Percentiles rank a stretch among this genome's conserved stretches.
Evolutionary conservation across 1,140 invertebrate genomes (phyloP).

Genomic region (Lysiphlebus fabarum): DNA sequence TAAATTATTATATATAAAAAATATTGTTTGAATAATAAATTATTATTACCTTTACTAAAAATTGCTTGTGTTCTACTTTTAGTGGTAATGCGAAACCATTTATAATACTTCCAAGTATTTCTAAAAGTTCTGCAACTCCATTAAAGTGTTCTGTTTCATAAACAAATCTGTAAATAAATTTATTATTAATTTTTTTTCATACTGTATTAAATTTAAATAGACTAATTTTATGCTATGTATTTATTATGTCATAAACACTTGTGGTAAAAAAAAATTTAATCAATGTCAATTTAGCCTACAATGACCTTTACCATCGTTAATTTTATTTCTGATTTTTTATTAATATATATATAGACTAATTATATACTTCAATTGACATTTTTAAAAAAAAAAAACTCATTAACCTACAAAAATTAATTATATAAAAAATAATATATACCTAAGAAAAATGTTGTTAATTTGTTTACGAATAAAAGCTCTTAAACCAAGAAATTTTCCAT

Average conservation of each 20-base stretch:
- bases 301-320: too few relatives aligned
- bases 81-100: slow-evolving; percentile 97
- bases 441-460: slow-evolving; percentile 98
- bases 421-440: slow-evolving; percentile 53
- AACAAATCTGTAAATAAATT: slow-evolving; percentile 78
- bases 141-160: slow-evolving; percentile 99
- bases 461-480: slow-evolving; percentile 99
- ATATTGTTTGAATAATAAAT: too few relatives aligned
- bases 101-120: slow-evolving; percentile 99
- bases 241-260: too few relatives aligned
- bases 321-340: too few relatives aligned
- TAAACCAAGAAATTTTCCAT: slow-evolving; percentile 97
- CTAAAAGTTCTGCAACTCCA: slow-evolving; percentile 95
- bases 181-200: too few relatives aligned
- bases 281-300: too few relatives aligned
- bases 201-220: too few relatives aligned
- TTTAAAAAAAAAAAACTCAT: background rate
- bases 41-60: slow-evolving; percentile 78
- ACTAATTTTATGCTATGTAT: too few relatives aligned
- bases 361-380: background rate
- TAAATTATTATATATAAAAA: too few relatives aligned
- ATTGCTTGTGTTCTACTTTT: slow-evolving; percentile 96
- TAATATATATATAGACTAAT: too few relatives aligned
- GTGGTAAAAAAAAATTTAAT: too few relatives aligned
- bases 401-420: background rate